phyloP scores from a whole-genome alignment of 2,888 invertebrate genomes.

The Aplocera efformata region DNA sequence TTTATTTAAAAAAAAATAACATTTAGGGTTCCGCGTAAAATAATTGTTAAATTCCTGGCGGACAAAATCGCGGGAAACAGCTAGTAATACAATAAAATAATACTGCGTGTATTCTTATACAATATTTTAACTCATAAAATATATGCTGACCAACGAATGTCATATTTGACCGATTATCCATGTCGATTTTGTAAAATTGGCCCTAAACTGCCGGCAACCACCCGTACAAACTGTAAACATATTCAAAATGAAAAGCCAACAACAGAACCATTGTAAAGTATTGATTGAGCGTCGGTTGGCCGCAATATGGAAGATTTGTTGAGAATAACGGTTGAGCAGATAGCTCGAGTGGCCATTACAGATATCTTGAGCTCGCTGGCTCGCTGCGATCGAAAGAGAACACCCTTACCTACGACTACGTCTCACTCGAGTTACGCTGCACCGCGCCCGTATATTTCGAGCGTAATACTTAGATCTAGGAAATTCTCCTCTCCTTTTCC shows the following conservation, averaged over 20 bases:
- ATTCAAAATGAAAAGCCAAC: slow-evolving; percentile 47
- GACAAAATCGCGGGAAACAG: too few relatives aligned
- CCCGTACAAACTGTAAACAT: slow-evolving; percentile 32
- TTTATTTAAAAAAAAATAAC: too few relatives aligned
- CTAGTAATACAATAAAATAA: too few relatives aligned
- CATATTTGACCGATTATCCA: too few relatives aligned
- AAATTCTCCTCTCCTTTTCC: slow-evolving; percentile 37
- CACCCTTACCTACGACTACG: slow-evolving; percentile 58
- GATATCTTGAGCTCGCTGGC: slow-evolving; percentile 65
- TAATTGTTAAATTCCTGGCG: too few relatives aligned
- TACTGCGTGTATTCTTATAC: too few relatives aligned
- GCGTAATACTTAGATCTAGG: slow-evolving; percentile 39
- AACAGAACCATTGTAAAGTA: slow-evolving; percentile 46
- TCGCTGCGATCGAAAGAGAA: slow-evolving; percentile 55
- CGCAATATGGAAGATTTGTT: slow-evolving; percentile 73
- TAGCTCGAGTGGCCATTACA: slow-evolving; percentile 76
- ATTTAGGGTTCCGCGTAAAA: too few relatives aligned
- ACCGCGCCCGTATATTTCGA: slow-evolving; percentile 40
- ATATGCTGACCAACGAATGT: too few relatives aligned
- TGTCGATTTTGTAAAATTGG: background rate
- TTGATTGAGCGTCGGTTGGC: slow-evolving; percentile 61
- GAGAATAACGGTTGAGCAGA: slow-evolving; percentile 70
- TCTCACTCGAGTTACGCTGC: slow-evolving; percentile 52
- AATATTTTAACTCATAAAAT: too few relatives aligned
- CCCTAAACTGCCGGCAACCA: slow-evolving; percentile 5